Conservation (phyloP, 2,113 vertebrate species). For the Lepisosteus oculatus region DNA sequence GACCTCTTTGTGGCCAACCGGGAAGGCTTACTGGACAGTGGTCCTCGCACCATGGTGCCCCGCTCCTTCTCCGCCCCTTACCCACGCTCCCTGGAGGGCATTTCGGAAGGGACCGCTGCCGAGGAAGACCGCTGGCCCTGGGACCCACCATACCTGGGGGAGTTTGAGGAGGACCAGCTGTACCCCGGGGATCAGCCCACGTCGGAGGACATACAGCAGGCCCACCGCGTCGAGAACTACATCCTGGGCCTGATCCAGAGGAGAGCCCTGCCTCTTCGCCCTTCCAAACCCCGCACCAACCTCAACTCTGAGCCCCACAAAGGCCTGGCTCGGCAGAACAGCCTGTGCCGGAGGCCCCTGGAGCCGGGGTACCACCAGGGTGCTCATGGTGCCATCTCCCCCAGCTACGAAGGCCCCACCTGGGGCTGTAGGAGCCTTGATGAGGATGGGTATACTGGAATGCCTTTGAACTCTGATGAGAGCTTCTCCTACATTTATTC, state of each 20-base stretch:
- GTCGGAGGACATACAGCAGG: constrained; percentile 54
- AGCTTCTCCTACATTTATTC: constrained; percentile 40
- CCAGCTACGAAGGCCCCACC: constrained; percentile 44
- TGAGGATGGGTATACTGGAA: constrained; percentile 34
- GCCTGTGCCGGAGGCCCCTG: constrained; percentile 59
- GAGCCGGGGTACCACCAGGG: constrained; percentile 44
- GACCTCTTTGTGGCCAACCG: constrained; percentile 16
- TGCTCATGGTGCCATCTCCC: constrained; percentile 34
- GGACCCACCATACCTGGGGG: constrained; percentile 19
- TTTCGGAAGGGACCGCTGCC: constrained; percentile 38
- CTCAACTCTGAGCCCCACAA: constrained; percentile 49
- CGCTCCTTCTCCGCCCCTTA: constrained; percentile 80
- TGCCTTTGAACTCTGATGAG: constrained; percentile 41
- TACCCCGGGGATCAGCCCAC: constrained; percentile 37
- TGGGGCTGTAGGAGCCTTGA: constrained; percentile 45
- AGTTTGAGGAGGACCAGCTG: neutral
- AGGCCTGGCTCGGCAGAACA: constrained; percentile 62
- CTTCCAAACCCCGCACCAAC: constrained; percentile 70
- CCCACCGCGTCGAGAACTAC: constrained; percentile 70
- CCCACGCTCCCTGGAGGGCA: constrained; percentile 62
- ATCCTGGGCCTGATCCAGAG: constrained; percentile 75
- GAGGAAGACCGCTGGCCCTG: constrained; percentile 52
- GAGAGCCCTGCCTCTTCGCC: constrained; percentile 53
- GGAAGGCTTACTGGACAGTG: constrained; percentile 41
- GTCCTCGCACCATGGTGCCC: constrained; percentile 55